A percentile compares a stretch with the other conserved stretches of the same genome.
These are phyloP conservation scores for Protodeltote pygarga DNA, from an alignment of 2,888 invertebrate genomes.

Conservation along the genomic window DNA sequence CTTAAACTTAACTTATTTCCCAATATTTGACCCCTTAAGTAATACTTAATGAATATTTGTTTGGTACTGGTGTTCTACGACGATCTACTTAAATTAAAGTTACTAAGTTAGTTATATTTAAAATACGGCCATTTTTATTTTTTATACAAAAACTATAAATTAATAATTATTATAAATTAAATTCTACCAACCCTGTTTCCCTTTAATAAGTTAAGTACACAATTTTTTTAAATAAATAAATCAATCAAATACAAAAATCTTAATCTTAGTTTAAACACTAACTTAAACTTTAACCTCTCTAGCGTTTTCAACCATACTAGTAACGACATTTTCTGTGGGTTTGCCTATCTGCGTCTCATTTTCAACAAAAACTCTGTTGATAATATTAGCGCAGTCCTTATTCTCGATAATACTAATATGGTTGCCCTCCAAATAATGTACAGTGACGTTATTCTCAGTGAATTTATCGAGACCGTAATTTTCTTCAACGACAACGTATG, in stretches of 20 bases:
- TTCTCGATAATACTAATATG: conserved; percentile 90
- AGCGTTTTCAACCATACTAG: conserved; percentile 74
- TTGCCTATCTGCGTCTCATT: conserved; percentile 60
- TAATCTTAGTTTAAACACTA: neutral
- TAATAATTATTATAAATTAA: conserved; percentile 15
- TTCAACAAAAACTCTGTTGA: conserved; percentile 80
- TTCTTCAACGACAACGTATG: conserved; percentile 84
- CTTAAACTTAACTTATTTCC: conserved; percentile 14
- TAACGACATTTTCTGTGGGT: conserved; percentile 64
- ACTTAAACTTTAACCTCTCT: conserved; percentile 60
- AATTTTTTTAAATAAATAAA: conserved; percentile 19
- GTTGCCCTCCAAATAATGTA: conserved; percentile 90
- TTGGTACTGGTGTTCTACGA: conserved; percentile 77
- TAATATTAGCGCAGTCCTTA: conserved; percentile 87
- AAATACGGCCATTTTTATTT: conserved; percentile 63
- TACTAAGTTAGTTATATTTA: conserved; percentile 50
- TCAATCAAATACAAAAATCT: conserved; percentile 17
- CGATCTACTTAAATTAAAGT: conserved; percentile 42
- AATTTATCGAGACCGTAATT: conserved; percentile 89
- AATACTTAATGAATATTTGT: conserved; percentile 71
- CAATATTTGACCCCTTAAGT: conserved; percentile 26
- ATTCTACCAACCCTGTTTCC: conserved; percentile 34
- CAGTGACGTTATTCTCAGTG: conserved; percentile 85
- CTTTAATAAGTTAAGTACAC: conserved; percentile 39
- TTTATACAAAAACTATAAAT: conserved; percentile 37